Base-by-base conservation (phyloP, 2,888 invertebrate genomes). In the Eristalis pertinax region DNA sequence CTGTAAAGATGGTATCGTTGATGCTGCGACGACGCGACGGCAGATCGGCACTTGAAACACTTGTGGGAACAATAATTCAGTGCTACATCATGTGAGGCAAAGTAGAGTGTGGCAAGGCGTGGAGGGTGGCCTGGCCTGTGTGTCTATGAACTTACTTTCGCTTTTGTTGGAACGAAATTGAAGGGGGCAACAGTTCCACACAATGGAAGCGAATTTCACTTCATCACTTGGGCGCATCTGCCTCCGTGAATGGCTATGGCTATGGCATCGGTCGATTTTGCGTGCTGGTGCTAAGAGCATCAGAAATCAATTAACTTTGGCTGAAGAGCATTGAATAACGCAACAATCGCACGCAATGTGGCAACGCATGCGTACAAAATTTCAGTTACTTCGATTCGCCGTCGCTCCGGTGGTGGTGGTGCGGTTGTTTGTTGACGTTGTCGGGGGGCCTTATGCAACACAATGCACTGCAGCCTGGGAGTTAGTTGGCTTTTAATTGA, bases 251-350 rank as follows among this genome's bases (percentile, higher is more conserved):
- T 32, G 32, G 8, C 32, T 26, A 26, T 4, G 26, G 26, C 41
- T 58, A 26, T 4, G 26, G 26, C 41, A 43, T 62, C 56, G 62
- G 63, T 73, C 13, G 41, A 58, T 74, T 87, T 78, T 79, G 72
- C 75, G 68, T 67, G 79, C 67, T 74, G 74, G 38, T 50, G 69
- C 35, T 70, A 41, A 5, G 26, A 72, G 72, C 83, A 75, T 69
- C 75, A 84, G 69, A 87, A 87, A 87, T 87, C 87, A 87, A 87
- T 87, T 87, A 87, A 84, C 87, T 87, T 73, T 76, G 80, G 32
- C 73, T 67, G 79, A 72, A 58, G 56, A 79, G 84, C 75, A 72
- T 84, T 79, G 64, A 80, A 73, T 87, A 84, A 84, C 73, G 68
- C 84, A 79, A 76, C 76, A 80, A 87, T 84, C 75, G 79, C 76